Evolutionary conservation across 2,797 vertebrate genomes (phyloP), one percentile per base, ranked within the genome.

Genomic region (Carcharodon carcharias): DNA sequence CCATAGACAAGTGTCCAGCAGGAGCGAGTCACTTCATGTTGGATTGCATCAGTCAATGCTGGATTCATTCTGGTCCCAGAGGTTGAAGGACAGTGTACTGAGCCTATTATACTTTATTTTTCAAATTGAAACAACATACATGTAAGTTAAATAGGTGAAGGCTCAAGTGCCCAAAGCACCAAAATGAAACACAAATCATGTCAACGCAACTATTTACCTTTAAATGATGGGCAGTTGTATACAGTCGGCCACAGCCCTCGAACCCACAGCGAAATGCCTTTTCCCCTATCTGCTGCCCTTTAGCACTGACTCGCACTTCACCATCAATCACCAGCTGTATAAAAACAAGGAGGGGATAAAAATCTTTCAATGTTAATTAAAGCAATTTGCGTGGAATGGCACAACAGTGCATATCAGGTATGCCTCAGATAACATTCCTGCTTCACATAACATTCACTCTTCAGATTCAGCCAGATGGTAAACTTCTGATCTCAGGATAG

Each of bases 181-280:
- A 61, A 58, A 35, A 16, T n/a, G 28, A 61, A 31, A n/a, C 31
- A 91, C 56, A 91, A 91, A 35, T 28, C 61, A 7, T 40, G 61
- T 93, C 31, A 85, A 50, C 6, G 3, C n/a, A 31, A n/a, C 28
- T 96, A 28, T 95, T 97, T 97, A 98, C 98, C 98, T 98, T 98
- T 73, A 98, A 97, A 73, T 98, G 98, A 96, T 98, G 98, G 35
- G 98, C 98, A 0, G 98, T 98, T 94, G 98, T 98, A 63, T 98
- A 98, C 82, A 98, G 97, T 69, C 98, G 98, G 21, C 98, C 98
- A 85, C 98, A 98, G 96, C 97, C 98, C 96, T 97, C 96, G 96
- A 98, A 98, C 28, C 97, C 98, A 26, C 98, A 98, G 63, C 97
- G 97, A 96, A 98, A 98, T 61, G 97, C 97, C 97, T 97, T 98